phyloP scores from a whole-genome alignment of 2,888 invertebrate species.

The Camptogramma bilineatum region DNA sequence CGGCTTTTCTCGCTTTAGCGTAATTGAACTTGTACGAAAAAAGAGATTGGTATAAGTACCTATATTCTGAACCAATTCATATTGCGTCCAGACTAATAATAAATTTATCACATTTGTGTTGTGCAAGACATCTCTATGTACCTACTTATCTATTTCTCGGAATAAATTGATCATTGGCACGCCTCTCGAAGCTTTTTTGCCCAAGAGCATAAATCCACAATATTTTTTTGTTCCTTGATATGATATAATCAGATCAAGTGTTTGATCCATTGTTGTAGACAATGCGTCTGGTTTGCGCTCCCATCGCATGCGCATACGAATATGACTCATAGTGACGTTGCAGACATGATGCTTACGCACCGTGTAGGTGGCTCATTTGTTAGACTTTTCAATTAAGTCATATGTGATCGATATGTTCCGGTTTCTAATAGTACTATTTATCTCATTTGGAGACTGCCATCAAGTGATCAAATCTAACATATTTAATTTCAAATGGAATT shows the following conservation, averaged over 20 bases:
- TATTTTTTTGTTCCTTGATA: constrained; percentile 67
- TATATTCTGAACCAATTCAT: constrained; percentile 16
- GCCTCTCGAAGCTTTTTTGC: constrained; percentile 40
- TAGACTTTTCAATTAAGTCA: constrained; percentile 54
- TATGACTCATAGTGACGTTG: constrained; percentile 74
- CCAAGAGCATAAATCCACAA: constrained; percentile 58
- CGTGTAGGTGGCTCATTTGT: constrained; percentile 62
- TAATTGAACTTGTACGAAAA: constrained; percentile 32
- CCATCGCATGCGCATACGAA: constrained; percentile 62
- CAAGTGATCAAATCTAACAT: background rate
- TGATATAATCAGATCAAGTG: constrained; percentile 79
- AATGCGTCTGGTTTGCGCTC: constrained; percentile 77
- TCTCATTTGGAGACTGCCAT: background rate
- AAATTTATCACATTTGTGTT: background rate
- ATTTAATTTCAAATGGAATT: background rate
- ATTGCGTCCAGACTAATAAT: background rate
- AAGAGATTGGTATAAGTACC: constrained; percentile 10
- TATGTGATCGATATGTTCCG: constrained; percentile 44
- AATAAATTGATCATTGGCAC: constrained; percentile 31
- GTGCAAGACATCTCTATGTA: background rate
- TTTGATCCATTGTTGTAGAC: constrained; percentile 80
- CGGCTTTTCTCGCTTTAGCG: constrained; percentile 26
- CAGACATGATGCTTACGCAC: constrained; percentile 64
- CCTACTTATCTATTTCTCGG: constrained; percentile 26
- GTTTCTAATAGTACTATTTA: constrained; percentile 29